These are phyloP conservation scores for Oreohelix idahoensis DNA, from an alignment of 1,140 invertebrate genomes.

Conservation along the genomic window DNA sequence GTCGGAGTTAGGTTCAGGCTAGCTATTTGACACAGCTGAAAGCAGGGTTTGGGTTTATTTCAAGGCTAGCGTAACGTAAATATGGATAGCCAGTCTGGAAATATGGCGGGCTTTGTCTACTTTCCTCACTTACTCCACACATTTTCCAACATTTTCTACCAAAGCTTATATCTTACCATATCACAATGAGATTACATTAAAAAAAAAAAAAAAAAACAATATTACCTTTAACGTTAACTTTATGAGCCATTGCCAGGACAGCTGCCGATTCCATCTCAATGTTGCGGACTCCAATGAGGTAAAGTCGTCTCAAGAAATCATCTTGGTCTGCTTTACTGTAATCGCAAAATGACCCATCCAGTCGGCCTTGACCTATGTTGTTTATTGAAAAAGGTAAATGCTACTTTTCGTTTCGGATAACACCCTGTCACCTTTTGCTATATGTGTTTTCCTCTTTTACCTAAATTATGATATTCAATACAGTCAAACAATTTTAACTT, in stretches of 20 bases:
- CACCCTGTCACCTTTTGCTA: no score
- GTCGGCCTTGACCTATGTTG: constrained; percentile 82
- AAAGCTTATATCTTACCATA: not conserved
- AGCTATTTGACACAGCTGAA: no score
- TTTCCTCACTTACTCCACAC: not conserved
- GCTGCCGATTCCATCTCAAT: constrained; percentile 98
- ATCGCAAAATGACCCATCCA: constrained; percentile 98
- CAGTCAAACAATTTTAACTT: no score
- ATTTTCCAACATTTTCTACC: no score
- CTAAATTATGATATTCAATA: no score
- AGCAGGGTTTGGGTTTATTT: no score
- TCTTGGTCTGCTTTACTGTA: constrained; percentile 92
- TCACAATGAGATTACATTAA: not conserved
- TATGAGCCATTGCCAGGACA: constrained; percentile 93
- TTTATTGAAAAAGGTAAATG: no score
- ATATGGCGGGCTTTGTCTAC: not conserved
- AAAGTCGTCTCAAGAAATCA: constrained; percentile 85
- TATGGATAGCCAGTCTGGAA: no score
- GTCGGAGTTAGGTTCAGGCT: no score
- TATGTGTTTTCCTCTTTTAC: no score
- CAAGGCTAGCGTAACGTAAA: not conserved
- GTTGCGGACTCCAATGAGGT: constrained; percentile 88
- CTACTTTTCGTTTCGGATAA: no score
- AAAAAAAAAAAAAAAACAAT: not conserved
- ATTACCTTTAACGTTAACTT: constrained; percentile 87